Evolutionary conservation across 2,113 vertebrate genomes (phyloP).

Genomic region (Ramphastos sulfuratus): DNA sequence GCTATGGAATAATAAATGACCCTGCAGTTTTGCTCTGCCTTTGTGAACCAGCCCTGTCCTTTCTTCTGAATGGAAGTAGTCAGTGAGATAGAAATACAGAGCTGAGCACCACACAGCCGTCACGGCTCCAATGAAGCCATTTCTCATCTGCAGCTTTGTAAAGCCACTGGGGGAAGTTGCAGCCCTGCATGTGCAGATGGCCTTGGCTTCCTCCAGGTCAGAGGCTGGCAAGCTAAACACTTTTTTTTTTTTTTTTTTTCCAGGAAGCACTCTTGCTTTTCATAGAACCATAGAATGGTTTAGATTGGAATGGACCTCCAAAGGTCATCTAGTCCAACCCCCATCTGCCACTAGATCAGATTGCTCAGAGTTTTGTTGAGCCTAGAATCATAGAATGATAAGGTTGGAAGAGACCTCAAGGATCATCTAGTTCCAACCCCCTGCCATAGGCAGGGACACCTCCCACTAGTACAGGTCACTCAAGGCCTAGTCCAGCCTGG

Average conservation of each 20-base stretch:
- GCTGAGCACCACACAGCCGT: background rate
- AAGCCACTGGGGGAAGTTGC: background rate
- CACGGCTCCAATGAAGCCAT: background rate
- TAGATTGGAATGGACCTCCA: too few species aligned
- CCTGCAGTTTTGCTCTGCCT: background rate
- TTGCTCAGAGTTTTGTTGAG: too few species aligned
- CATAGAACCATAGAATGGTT: too few species aligned
- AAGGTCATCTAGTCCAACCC: too few species aligned
- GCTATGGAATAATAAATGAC: background rate
- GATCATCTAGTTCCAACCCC: too few species aligned
- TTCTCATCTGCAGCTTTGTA: conserved; percentile 23
- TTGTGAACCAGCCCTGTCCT: conserved; percentile 11
- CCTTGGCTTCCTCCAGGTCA: conserved; percentile 10
- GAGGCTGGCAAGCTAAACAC: background rate
- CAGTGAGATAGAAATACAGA: conserved; percentile 23
- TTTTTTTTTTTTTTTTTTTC: background rate
- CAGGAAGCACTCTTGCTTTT: background rate
- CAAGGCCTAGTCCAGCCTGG: too few species aligned
- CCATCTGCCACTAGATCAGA: too few species aligned
- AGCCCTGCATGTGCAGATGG: conserved; percentile 39
- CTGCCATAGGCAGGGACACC: too few species aligned
- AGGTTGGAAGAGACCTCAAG: too few species aligned
- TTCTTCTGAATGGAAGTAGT: conserved; percentile 41
- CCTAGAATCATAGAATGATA: too few species aligned
- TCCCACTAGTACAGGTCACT: too few species aligned